Base-by-base conservation (phyloP, 1,140 invertebrate genomes). In the Halesus radiatus region DNA sequence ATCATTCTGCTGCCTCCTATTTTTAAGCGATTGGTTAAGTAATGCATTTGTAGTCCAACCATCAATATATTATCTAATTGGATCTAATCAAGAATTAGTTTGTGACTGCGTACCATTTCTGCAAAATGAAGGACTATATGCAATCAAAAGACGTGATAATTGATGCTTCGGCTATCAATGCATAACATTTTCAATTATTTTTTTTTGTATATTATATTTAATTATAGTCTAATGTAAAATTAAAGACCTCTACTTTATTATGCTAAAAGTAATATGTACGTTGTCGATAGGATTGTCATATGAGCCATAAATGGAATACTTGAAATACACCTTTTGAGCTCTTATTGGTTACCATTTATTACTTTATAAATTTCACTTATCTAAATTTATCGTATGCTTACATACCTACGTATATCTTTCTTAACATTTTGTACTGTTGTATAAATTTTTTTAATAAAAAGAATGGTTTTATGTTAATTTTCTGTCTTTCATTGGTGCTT, bases 401-500 rank as follows among this genome's bases (percentile, higher is more conserved):
- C 13, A 60, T 60, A 66, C 22, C 3, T 66, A 45, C 37, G 4
- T 66, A 26, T 66, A 66, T 32, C 62, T 66, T 66, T 66, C 62
- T 64, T 29, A 26, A 66, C 26, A 60, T 66, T 66, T 66, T 66
- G 62, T 66, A 66, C 62, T 66, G 29, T 32, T 66, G 62, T 66
- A 66, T 15, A 32, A 32, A 50, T 72, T 53, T 50, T 4, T 1
- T 22, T 53, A 72, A 72, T 72, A 72, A 50, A 72, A 72, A 15
- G 5, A 72, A 4, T 72, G 22, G 26, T 26, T 66, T 64, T 66
- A 66, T n/a, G 62, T 66, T 66, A 26, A 16, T 66, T 66, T 66
- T 66, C 5, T 45, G 37, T 45, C 37, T 1, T 45, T 45, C 10
- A 45, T 45, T 45, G 8, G 37, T 45, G 1, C 32, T 37, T 37